Evolutionary conservation across 2,888 invertebrate genomes (phyloP).

Genomic region (Watsonalla cultraria): DNA sequence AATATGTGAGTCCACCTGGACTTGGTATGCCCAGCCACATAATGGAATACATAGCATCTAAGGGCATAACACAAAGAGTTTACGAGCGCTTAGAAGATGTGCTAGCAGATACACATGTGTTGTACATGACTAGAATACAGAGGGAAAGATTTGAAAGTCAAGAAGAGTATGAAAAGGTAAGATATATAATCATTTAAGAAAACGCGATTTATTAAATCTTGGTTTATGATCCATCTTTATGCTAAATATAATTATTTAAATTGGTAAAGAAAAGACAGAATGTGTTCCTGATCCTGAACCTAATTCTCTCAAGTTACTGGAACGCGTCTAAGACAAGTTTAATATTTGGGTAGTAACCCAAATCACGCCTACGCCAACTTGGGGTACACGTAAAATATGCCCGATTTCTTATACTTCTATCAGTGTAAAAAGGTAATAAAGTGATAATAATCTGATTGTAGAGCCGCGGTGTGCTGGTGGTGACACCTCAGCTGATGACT

Average conservation of each 20-base stretch:
- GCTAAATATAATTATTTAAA: too few species aligned
- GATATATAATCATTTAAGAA: not conserved
- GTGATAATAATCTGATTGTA: constrained; percentile 50
- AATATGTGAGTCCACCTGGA: constrained; percentile 92
- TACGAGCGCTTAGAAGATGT: constrained; percentile 89
- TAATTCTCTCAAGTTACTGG: too few species aligned
- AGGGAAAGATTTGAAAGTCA: constrained; percentile 91
- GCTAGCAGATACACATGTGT: constrained; percentile 94
- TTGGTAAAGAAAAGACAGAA: too few species aligned
- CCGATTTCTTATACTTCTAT: too few species aligned
- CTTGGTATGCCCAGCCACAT: constrained; percentile 96
- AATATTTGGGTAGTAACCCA: too few species aligned
- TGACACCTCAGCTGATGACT: constrained; percentile 98
- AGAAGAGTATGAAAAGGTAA: constrained; percentile 92
- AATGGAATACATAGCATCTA: constrained; percentile 85
- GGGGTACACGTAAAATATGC: too few species aligned
- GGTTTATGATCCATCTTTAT: too few species aligned
- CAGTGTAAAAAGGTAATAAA: too few species aligned
- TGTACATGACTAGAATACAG: constrained; percentile 99
- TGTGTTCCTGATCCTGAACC: too few species aligned
- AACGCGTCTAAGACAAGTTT: too few species aligned
- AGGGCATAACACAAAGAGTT: constrained; percentile 88
- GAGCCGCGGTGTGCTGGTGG: constrained; percentile 91
- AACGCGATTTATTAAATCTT: too few species aligned
- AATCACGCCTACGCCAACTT: too few species aligned